Base-by-base conservation (phyloP, 2,113 vertebrate species). In the Ceyx melanurus region DNA sequence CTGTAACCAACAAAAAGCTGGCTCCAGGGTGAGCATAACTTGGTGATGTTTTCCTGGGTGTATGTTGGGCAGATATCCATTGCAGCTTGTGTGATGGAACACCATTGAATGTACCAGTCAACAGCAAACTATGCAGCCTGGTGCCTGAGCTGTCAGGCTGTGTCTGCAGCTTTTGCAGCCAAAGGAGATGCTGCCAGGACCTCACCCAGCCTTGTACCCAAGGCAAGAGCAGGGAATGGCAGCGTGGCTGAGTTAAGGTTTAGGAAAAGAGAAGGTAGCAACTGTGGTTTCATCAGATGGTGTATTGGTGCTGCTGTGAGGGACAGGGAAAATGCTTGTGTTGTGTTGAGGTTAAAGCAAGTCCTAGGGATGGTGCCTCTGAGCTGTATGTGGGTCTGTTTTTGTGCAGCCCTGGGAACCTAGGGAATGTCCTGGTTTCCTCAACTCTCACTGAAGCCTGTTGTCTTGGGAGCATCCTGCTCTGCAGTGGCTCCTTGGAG, bases 71-170 rank as follows among this genome's bases (percentile, higher is more conserved):
- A 91, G 84, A 92, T 96, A 82, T 94, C 95, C 95, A 95, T 29
- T 79, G 91, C 86, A 89, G 91, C 86, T 94, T 89, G 73, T 92
- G 94, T 89, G 92, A 92, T 96, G 94, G 96, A 94, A 92, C 93
- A 93, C 74, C 95, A 92, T 46, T 6, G 78, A 84, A 54, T 0
- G 11, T 95, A 89, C 96, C 94, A 93, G 86, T 96, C 90, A 96
- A 94, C 93, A 66, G 81, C 95, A 95, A 94, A 93, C 92, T 96
- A 96, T 96, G 96, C 93, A 93, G 94, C 93, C 93, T 94, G 94
- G 93, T 96, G 96, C 94, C 93, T 96, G 92, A 83, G 94, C 92
- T 95, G 85, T 96, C 93, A 95, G 92, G 37, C 90, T 65, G 66
- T 64, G 96, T 94, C 95, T 95, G 84, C 91, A 74, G 92, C 43